These are phyloP conservation scores for Archivesica marissinica DNA, from an alignment of 1,140 invertebrate genomes.

Conservation along the genomic window DNA sequence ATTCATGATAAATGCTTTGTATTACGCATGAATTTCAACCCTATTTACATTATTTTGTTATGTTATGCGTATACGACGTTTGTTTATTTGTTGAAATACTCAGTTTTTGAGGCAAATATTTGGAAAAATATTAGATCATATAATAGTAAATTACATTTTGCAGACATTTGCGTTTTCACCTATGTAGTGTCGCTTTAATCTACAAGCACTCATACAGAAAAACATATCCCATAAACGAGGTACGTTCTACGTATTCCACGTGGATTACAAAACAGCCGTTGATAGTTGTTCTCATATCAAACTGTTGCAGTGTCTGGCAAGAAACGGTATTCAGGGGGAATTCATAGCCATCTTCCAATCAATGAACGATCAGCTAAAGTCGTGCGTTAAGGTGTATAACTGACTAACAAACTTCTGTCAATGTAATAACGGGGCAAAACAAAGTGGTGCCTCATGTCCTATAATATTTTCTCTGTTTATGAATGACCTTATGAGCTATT, in stretches of 20 bases:
- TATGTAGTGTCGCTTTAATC: too few relatives aligned
- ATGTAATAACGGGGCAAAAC: conserved; percentile 26
- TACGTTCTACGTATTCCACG: conserved; percentile 7
- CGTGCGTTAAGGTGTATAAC: conserved; percentile 23
- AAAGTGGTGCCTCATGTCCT: conserved; percentile 18
- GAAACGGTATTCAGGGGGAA: conserved; percentile 18
- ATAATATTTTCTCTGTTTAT: conserved; percentile 25
- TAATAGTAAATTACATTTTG: too few relatives aligned
- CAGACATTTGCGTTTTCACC: too few relatives aligned
- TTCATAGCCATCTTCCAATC: too few relatives aligned
- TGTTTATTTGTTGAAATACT: too few relatives aligned
- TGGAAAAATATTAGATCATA: too few relatives aligned
- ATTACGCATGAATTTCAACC: too few relatives aligned
- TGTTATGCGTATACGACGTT: too few relatives aligned
- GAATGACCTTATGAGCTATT: not conserved
- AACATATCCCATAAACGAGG: conserved; percentile 30
- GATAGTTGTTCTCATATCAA: conserved; percentile 11
- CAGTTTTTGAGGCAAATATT: too few relatives aligned
- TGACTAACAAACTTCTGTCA: conserved; percentile 24
- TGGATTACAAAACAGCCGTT: conserved; percentile 46
- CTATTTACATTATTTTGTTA: too few relatives aligned
- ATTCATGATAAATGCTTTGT: too few relatives aligned
- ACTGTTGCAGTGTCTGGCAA: not conserved
- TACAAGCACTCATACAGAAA: conserved; percentile 48
- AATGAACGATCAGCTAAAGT: conserved; percentile 30